Conservation (phyloP, 2,888 invertebrate genomes). For the Lumbricus terrestris region DNA sequence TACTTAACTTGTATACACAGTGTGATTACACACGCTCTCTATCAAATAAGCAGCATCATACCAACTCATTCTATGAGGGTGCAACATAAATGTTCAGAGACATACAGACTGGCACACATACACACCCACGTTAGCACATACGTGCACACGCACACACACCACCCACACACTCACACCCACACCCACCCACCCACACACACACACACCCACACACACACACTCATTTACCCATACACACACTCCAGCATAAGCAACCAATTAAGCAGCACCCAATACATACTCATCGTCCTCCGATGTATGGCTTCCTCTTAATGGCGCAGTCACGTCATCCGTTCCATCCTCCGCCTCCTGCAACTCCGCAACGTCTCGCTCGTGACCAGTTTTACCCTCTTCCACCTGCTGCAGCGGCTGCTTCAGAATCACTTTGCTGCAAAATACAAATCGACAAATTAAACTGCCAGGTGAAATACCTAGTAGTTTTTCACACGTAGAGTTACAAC, state of each 20-base stretch:
- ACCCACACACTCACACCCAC: not conserved
- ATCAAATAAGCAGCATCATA: too few species aligned
- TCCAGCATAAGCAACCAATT: not conserved
- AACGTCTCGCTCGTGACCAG: slow-evolving; percentile 7
- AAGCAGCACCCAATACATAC: not conserved
- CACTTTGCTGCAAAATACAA: slow-evolving; percentile 12
- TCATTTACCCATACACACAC: not conserved
- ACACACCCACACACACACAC: not conserved
- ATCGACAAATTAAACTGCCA: not conserved
- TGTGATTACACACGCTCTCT: too few species aligned
- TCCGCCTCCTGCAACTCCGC: slow-evolving; percentile 19
- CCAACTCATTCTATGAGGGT: too few species aligned
- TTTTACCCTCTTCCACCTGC: slow-evolving; percentile 19
- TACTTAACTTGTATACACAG: too few species aligned
- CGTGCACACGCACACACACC: not conserved
- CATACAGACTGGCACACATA: too few species aligned
- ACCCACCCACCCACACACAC: not conserved
- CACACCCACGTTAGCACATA: too few species aligned
- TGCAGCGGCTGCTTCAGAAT: slow-evolving; percentile 16
- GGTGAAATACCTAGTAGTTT: not conserved
- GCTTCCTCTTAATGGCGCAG: not conserved
- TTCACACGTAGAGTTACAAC: not conserved
- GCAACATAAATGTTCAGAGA: too few species aligned
- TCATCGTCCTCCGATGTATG: not conserved
- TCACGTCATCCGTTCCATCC: slow-evolving; percentile 8